phyloP scores from a whole-genome alignment of 92 coral and sea anemone species.

The Epizoanthus rinbou region DNA sequence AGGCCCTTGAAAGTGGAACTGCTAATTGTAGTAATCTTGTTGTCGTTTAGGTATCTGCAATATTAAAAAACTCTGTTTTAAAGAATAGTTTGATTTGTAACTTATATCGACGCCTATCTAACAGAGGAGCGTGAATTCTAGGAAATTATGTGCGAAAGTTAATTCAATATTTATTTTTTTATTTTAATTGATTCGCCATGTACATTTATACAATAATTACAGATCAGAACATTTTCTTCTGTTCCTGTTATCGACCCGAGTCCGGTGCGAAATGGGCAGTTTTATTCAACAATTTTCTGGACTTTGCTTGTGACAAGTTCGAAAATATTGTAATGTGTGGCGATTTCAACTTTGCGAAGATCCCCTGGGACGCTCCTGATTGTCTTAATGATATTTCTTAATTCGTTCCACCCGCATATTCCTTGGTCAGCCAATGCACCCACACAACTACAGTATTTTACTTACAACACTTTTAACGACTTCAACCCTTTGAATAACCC shows the following conservation, averaged over 20 bases:
- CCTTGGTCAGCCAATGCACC: not conserved
- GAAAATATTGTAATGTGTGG: too few relatives aligned
- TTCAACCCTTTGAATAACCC: conserved; percentile 16
- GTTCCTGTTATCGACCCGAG: too few relatives aligned
- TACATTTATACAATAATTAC: too few relatives aligned
- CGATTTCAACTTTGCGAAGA: too few relatives aligned
- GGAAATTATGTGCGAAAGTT: not conserved
- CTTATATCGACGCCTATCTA: not conserved
- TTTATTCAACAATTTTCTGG: too few relatives aligned
- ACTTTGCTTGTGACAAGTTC: too few relatives aligned
- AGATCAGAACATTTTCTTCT: too few relatives aligned
- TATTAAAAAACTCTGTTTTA: not conserved
- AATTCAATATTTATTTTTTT: too few relatives aligned
- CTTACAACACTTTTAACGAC: conserved; percentile 30
- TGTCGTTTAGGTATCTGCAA: conserved; percentile 35
- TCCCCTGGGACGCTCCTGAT: too few relatives aligned
- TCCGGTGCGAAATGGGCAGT: too few relatives aligned
- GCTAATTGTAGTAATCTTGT: conserved; percentile 10
- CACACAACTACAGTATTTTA: not conserved
- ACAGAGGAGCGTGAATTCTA: not conserved
- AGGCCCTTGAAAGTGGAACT: conserved; percentile 14
- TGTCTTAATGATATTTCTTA: too few relatives aligned
- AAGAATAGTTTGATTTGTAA: not conserved
- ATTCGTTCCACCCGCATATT: not conserved
- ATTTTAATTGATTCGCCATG: too few relatives aligned